Evolutionary conservation across 2,888 invertebrate species (phyloP).

Genomic region (Idaea straminata): DNA sequence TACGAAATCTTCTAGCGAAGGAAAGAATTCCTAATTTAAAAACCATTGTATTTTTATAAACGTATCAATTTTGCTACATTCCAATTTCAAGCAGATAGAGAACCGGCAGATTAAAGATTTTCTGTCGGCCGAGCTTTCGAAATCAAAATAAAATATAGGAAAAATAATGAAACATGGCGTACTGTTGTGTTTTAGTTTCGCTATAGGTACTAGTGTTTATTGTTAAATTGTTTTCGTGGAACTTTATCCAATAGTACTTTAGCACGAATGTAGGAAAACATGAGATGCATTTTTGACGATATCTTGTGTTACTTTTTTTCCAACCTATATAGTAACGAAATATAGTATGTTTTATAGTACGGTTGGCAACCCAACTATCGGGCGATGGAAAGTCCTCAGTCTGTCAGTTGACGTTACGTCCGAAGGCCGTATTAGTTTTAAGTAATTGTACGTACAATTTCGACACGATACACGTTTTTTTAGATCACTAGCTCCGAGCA

Average conservation of each 20-base stretch:
- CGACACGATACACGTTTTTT: conserved; percentile 68
- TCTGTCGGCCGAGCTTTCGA: not conserved
- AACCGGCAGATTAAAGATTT: not conserved
- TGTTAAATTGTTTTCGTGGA: too few relatives aligned
- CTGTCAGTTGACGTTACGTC: not conserved
- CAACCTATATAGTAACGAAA: too few relatives aligned
- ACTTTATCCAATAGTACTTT: too few relatives aligned
- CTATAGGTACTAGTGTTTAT: too few relatives aligned
- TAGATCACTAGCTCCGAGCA: conserved; percentile 58
- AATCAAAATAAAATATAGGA: too few relatives aligned
- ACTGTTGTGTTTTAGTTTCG: too few relatives aligned
- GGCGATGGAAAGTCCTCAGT: not conserved
- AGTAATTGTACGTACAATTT: conserved; percentile 77
- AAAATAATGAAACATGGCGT: too few relatives aligned
- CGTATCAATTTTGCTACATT: conserved; percentile 40
- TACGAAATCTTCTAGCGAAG: conserved; percentile 19
- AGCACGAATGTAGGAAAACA: too few relatives aligned
- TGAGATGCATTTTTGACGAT: too few relatives aligned
- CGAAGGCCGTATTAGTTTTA: conserved; percentile 70
- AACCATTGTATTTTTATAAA: conserved; percentile 35
- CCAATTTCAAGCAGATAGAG: conserved; percentile 23
- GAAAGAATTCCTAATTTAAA: conserved; percentile 35
- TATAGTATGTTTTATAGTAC: too few relatives aligned
- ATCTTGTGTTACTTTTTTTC: too few relatives aligned
- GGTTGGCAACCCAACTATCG: not conserved